Conservation (phyloP, 1,140 invertebrate species). For the Sitobion miscanthi region DNA sequence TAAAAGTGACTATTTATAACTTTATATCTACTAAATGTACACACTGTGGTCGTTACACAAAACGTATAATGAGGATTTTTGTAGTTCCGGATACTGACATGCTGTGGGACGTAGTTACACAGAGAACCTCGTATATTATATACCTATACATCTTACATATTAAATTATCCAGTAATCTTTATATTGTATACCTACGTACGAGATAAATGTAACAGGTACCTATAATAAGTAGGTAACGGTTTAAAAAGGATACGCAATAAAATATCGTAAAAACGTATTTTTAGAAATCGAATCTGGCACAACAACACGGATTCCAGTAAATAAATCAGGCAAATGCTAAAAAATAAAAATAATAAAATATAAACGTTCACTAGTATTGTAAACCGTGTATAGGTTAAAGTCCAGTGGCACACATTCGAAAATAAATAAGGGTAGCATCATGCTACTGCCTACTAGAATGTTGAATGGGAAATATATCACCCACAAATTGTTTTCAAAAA, state of each 20-base stretch:
- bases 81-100: background rate
- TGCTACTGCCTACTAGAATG: no score
- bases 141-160: background rate
- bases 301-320: slow-evolving; percentile 59
- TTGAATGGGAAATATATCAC: no score
- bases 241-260: slow-evolving; percentile 61
- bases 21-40: background rate
- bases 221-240: background rate
- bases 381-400: background rate
- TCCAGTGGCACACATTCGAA: no score
- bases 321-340: slow-evolving; percentile 61
- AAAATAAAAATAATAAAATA: slow-evolving; percentile 49
- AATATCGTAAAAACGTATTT: slow-evolving; percentile 59
- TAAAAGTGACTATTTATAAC: background rate
- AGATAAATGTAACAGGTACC: background rate
- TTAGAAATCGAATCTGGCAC: slow-evolving; percentile 54
- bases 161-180: background rate
- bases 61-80: background rate
- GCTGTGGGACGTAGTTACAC: background rate
- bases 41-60: background rate
- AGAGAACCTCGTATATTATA: background rate
- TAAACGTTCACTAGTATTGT: background rate
- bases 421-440: no score
- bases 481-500: no score
- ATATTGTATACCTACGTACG: background rate